phyloP scores from a whole-genome alignment of 2,888 invertebrate species.

The Drosophila affinis region DNA sequence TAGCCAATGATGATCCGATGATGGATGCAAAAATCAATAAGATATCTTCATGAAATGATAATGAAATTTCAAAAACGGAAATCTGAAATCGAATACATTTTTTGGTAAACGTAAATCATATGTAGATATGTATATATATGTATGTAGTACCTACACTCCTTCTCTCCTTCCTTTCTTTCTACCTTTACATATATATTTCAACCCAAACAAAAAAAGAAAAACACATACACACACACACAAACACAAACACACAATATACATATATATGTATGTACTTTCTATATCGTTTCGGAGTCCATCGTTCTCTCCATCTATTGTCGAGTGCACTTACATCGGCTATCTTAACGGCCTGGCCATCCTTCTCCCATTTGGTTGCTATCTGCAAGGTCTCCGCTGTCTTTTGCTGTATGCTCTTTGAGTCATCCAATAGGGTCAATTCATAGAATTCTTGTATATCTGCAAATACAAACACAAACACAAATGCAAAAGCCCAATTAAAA shows the following conservation, averaged over 20 bases:
- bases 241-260: background rate
- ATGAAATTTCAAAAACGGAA: constrained; percentile 10
- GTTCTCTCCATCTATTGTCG: too few species aligned
- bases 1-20: background rate
- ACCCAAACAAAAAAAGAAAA: background rate
- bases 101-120: background rate
- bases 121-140: background rate
- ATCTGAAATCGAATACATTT: constrained; percentile 6
- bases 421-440: constrained; percentile 97
- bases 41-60: constrained; percentile 20
- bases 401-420: constrained; percentile 96
- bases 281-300: background rate
- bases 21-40: background rate
- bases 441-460: constrained; percentile 99
- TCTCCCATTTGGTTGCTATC: constrained; percentile 97
- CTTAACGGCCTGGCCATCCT: constrained; percentile 83
- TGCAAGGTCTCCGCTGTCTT: constrained; percentile 97
- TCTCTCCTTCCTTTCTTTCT: background rate
- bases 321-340: constrained; percentile 82
- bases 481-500: background rate
- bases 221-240: background rate
- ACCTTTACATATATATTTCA: background rate
- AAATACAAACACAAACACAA: constrained; percentile 69
- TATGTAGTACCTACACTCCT: background rate
- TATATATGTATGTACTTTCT: background rate